phyloP scores from a whole-genome alignment of 2,888 invertebrate genomes.

The Microctonus aethiopoides region DNA sequence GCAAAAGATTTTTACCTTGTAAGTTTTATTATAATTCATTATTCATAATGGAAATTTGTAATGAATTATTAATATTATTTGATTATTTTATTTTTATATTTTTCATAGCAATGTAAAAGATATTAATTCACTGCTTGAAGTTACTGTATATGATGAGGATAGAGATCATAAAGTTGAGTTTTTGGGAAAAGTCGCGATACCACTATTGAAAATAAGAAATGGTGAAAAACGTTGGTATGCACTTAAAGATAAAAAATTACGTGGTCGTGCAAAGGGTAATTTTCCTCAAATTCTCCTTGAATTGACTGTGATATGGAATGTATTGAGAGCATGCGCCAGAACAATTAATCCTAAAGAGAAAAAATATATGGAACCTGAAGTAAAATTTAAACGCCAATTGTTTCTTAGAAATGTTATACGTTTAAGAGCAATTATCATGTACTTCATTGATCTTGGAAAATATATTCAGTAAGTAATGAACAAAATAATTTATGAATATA shows the following conservation, averaged over 20 bases:
- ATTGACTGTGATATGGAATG: conserved; percentile 92
- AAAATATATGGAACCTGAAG: conserved; percentile 93
- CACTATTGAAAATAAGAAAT: conserved; percentile 85
- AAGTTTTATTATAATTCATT: conserved; percentile 66
- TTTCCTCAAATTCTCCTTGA: conserved; percentile 91
- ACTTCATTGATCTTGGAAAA: conserved; percentile 89
- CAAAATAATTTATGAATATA: conserved; percentile 10
- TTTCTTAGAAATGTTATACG: conserved; percentile 95
- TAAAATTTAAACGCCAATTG: conserved; percentile 94
- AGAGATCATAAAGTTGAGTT: conserved; percentile 98
- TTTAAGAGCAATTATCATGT: conserved; percentile 88
- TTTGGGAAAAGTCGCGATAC: conserved; percentile 91
- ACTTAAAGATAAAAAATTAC: conserved; percentile 94
- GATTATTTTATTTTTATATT: conserved; percentile 37
- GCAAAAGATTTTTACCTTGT: conserved; percentile 99
- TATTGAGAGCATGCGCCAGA: conserved; percentile 90
- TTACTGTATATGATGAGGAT: conserved; percentile 98
- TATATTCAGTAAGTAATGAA: conserved; percentile 82
- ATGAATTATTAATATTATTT: background rate
- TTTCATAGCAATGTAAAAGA: conserved; percentile 92
- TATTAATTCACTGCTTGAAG: conserved; percentile 91
- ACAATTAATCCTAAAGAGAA: conserved; percentile 95
- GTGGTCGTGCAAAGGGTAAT: conserved; percentile 90
- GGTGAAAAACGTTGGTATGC: conserved; percentile 96
- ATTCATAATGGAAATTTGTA: background rate